Evolutionary conservation across 1,140 invertebrate genomes (phyloP).

Genomic region (Frieseomelitta varia): DNA sequence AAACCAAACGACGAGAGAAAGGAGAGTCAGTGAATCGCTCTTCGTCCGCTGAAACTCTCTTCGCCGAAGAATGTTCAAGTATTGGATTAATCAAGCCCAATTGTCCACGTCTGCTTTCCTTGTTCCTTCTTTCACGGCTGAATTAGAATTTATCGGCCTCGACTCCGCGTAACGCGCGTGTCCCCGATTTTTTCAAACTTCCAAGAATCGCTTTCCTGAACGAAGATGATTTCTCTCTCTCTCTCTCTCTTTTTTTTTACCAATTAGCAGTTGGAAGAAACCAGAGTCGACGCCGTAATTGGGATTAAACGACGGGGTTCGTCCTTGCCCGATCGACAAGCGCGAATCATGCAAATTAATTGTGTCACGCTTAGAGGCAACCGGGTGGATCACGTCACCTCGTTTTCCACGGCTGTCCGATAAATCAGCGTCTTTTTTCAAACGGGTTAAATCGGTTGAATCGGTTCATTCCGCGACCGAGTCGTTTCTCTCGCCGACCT

Average conservation of each 20-base stretch:
- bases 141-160: slow-evolving; percentile 75
- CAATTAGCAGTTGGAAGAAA: slow-evolving; percentile 46
- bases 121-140: slow-evolving; percentile 51
- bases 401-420: neutral
- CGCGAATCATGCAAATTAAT: slow-evolving; percentile 36
- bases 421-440: neutral
- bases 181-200: slow-evolving; percentile 41
- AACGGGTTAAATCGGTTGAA: neutral
- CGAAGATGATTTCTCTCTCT: slow-evolving; percentile 29
- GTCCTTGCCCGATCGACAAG: slow-evolving; percentile 18
- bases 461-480: neutral
- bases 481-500: too few relatives aligned
- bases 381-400: neutral
- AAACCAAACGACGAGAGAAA: neutral
- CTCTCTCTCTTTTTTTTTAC: neutral
- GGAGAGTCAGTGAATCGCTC: neutral
- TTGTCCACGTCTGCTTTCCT: slow-evolving; percentile 73
- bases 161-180: slow-evolving; percentile 28
- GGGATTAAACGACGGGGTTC: slow-evolving; percentile 23
- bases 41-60: too few relatives aligned
- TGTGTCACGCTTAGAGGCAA: slow-evolving; percentile 5
- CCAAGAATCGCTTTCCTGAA: slow-evolving; percentile 47
- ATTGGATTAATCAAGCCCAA: slow-evolving; percentile 74
- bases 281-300: slow-evolving; percentile 31
- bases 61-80: neutral